phyloP scores from a whole-genome alignment of 1,140 invertebrate species.

The Temnothorax nylanderi region DNA sequence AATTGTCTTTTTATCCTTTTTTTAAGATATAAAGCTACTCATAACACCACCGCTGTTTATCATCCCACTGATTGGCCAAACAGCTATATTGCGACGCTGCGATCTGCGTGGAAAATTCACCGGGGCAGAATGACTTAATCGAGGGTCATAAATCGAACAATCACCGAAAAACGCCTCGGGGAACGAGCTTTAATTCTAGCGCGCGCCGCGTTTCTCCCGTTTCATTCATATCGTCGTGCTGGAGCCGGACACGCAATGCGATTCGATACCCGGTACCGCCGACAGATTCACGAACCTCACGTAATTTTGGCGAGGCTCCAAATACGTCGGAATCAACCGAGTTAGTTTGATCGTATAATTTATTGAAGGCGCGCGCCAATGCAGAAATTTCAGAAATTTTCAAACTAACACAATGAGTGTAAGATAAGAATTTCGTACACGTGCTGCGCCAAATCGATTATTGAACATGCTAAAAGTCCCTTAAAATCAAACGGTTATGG shows the following conservation, averaged over 20 bases:
- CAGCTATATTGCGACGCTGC: neutral
- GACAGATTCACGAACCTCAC: slow-evolving; percentile 49
- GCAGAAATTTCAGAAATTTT: slow-evolving; percentile 12
- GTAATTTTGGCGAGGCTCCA: slow-evolving; percentile 59
- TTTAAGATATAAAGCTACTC: neutral
- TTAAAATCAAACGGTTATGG: slow-evolving; percentile 38
- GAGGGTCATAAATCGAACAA: slow-evolving; percentile 65
- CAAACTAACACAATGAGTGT: slow-evolving; percentile 17
- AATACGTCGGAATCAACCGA: slow-evolving; percentile 32
- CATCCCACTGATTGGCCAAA: slow-evolving; percentile 20
- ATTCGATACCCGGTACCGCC: slow-evolving; percentile 39
- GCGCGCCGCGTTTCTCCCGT: slow-evolving; percentile 32
- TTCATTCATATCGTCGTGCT: slow-evolving; percentile 62
- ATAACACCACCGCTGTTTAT: slow-evolving; percentile 8
- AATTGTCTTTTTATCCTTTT: neutral
- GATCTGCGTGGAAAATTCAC: slow-evolving; percentile 45
- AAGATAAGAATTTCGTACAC: slow-evolving; percentile 18
- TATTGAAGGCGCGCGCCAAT: slow-evolving; percentile 4
- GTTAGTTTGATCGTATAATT: slow-evolving; percentile 66
- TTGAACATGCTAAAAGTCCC: slow-evolving; percentile 25
- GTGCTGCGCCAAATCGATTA: slow-evolving; percentile 15
- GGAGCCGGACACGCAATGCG: slow-evolving; percentile 23
- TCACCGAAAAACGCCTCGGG: slow-evolving; percentile 66
- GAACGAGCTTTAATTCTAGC: slow-evolving; percentile 49
- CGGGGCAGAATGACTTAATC: slow-evolving; percentile 54